Evolutionary conservation across 2,888 invertebrate genomes (phyloP).

Genomic region (Diachrysia chrysitis): DNA sequence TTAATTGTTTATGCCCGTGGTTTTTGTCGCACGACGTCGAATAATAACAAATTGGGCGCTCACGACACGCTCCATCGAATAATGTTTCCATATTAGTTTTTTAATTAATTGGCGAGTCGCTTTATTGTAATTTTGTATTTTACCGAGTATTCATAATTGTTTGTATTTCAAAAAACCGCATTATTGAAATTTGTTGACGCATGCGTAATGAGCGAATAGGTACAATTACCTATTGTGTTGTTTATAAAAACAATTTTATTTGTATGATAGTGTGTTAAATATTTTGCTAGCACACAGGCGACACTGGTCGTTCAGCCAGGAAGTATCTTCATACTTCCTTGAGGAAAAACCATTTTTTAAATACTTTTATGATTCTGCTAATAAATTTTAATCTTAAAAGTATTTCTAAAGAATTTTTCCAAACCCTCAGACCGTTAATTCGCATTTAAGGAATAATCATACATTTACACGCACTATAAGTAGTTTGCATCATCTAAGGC

Average conservation of each 20-base stretch:
- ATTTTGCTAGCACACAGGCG: background rate
- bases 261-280: background rate
- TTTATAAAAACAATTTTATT: constrained; percentile 2
- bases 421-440: background rate
- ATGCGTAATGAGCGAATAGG: constrained; percentile 8
- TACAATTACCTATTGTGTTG: background rate
- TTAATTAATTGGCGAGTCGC: constrained; percentile 59
- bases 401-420: background rate
- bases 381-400: background rate
- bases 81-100: constrained; percentile 74
- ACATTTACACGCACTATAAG: too few relatives aligned
- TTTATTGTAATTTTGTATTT: constrained; percentile 51
- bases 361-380: background rate
- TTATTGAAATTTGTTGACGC: constrained; percentile 35
- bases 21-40: constrained; percentile 72
- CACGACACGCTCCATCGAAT: constrained; percentile 74
- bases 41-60: constrained; percentile 76
- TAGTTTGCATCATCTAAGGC: too few relatives aligned
- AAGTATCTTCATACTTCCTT: too few relatives aligned
- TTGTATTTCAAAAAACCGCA: constrained; percentile 39
- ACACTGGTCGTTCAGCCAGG: background rate
- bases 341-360: background rate
- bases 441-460: too few relatives aligned
- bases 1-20: constrained; percentile 83
- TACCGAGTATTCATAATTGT: constrained; percentile 46